Percentiles rank a stretch among this genome's conserved stretches.
Evolutionary conservation across 2,113 vertebrate genomes (phyloP).

Genomic region (Centropristis striata): DNA sequence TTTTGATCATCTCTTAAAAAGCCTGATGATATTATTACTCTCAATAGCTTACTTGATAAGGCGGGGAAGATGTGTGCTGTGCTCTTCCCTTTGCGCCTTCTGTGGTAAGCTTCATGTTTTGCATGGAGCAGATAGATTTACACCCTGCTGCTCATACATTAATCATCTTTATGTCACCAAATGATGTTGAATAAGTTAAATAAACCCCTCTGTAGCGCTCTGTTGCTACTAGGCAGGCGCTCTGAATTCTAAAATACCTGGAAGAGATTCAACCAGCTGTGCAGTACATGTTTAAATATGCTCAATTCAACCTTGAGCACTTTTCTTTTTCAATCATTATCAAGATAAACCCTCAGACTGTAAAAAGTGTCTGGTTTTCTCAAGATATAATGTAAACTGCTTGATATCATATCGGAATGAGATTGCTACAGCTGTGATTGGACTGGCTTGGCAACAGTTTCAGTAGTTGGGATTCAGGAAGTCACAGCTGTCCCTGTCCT

Average conservation of each 20-base stretch:
- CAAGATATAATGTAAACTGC: constrained; percentile 24
- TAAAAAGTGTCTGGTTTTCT: constrained; percentile 26
- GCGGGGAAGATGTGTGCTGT: background rate
- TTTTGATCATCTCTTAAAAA: constrained; percentile 29
- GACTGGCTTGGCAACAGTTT: constrained; percentile 64
- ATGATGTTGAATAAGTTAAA: constrained; percentile 8
- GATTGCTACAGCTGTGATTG: constrained; percentile 64
- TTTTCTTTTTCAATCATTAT: constrained; percentile 23
- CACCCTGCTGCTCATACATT: background rate
- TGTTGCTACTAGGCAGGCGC: constrained; percentile 26
- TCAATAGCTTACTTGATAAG: constrained; percentile 39
- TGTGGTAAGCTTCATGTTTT: constrained; percentile 27
- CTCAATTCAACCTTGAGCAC: constrained; percentile 18
- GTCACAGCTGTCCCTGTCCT: constrained; percentile 70
- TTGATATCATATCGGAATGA: constrained; percentile 50
- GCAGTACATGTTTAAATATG: constrained; percentile 33
- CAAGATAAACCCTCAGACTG: constrained; percentile 10
- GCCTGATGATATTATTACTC: constrained; percentile 12
- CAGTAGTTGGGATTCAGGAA: constrained; percentile 70
- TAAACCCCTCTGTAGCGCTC: constrained; percentile 6
- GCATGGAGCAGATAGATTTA: constrained; percentile 29
- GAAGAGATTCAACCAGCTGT: constrained; percentile 32
- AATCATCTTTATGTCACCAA: constrained; percentile 39
- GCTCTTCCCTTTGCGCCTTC: constrained; percentile 20
- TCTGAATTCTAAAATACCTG: constrained; percentile 44